These are phyloP conservation scores for Drosophila nigromelanica DNA, from an alignment of 1,140 invertebrate genomes.

Conservation along the genomic window DNA sequence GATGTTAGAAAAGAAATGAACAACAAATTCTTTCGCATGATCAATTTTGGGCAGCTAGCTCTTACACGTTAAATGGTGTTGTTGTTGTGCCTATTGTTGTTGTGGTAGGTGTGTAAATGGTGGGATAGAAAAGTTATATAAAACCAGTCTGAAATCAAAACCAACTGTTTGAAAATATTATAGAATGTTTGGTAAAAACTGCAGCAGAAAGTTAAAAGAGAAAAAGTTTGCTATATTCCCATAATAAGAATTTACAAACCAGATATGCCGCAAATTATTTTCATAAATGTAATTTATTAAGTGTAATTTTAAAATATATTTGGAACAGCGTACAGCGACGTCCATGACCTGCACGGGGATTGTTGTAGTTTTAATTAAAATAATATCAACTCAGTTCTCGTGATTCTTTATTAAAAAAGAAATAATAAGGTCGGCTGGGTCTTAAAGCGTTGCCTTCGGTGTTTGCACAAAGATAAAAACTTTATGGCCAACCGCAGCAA, in stretches of 20 bases:
- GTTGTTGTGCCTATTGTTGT: conserved; percentile 9
- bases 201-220: background rate
- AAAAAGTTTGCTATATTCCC: background rate
- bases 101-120: conserved; percentile 43
- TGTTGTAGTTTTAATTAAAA: conserved; percentile 45
- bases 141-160: conserved; percentile 25
- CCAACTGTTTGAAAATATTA: conserved; percentile 6
- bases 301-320: conserved; percentile 7
- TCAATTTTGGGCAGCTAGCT: conserved; percentile 55
- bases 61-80: conserved; percentile 16
- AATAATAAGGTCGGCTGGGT: conserved; percentile 74
- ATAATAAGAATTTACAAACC: no score
- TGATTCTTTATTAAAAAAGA: conserved; percentile 54
- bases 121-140: conserved; percentile 11
- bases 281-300: no score
- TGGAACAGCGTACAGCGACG: conserved; percentile 1
- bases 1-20: conserved; percentile 40
- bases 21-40: conserved; percentile 74
- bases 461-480: conserved; percentile 79
- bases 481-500: conserved; percentile 73
- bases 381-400: conserved; percentile 19
- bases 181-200: background rate
- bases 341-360: conserved; percentile 30
- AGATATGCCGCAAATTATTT: no score
- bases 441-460: conserved; percentile 60